Percentiles rank a stretch among this genome's conserved stretches.
Evolutionary conservation across 2,113 vertebrate genomes (phyloP).

Genomic region (Equus quagga): DNA sequence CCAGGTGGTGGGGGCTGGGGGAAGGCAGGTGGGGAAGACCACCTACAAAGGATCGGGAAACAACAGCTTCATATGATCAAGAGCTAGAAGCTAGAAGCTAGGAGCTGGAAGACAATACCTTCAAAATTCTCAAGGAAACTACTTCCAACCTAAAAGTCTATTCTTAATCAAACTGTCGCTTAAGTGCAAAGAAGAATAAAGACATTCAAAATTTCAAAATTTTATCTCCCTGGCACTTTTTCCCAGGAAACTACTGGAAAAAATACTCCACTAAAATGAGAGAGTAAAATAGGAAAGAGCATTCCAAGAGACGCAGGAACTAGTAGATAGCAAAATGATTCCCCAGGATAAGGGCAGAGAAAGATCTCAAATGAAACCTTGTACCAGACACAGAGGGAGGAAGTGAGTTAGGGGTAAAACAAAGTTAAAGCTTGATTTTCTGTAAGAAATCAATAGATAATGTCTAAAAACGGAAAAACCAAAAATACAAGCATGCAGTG

Average conservation of each 20-base stretch:
- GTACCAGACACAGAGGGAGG: background rate
- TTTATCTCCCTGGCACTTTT: background rate
- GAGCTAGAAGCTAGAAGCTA: background rate
- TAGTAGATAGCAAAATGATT: background rate
- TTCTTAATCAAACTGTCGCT: background rate
- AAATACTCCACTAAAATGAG: background rate
- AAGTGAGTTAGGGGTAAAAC: background rate
- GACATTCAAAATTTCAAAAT: background rate
- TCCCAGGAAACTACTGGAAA: background rate
- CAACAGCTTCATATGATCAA: background rate
- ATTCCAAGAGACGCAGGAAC: background rate
- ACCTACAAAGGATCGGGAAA: background rate
- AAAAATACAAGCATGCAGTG: background rate
- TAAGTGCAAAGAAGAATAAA: background rate
- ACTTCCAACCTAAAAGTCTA: background rate
- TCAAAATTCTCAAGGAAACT: background rate
- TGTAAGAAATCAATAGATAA: background rate
- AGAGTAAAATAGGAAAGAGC: background rate
- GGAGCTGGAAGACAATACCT: background rate
- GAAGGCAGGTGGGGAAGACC: background rate
- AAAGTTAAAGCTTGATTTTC: background rate
- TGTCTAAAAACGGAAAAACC: background rate
- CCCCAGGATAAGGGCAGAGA: background rate
- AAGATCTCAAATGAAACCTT: background rate
- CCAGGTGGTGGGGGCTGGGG: background rate